These are phyloP conservation scores for Sylvilagus bachmani DNA, from an alignment of 2,113 vertebrate species.

Conservation along the genomic window DNA sequence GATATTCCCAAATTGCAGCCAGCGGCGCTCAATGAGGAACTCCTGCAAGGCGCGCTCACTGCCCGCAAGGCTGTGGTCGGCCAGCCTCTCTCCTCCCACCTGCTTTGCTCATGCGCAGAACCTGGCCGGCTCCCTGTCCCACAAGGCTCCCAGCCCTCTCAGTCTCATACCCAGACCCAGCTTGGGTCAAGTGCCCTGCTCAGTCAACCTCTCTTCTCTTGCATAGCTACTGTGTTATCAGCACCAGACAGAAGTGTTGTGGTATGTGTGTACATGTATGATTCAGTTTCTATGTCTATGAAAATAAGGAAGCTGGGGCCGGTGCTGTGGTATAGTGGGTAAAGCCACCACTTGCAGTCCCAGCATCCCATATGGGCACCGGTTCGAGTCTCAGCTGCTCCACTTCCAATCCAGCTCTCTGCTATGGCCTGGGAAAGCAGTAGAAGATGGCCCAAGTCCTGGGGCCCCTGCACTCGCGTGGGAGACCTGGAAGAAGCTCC, in stretches of 20 bases:
- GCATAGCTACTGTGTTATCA: neutral
- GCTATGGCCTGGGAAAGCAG: too few species aligned
- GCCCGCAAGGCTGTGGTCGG: neutral
- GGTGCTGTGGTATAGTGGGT: too few species aligned
- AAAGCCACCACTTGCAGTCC: too few species aligned
- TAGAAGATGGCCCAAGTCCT: too few species aligned
- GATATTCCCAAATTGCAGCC: neutral
- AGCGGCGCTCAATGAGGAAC: neutral
- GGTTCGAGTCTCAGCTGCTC: too few species aligned
- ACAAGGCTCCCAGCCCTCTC: neutral
- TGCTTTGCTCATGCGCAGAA: too few species aligned
- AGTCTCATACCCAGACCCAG: neutral
- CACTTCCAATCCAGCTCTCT: too few species aligned
- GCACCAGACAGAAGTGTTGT: neutral
- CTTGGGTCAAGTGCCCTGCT: neutral
- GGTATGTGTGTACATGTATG: neutral
- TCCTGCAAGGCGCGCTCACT: neutral
- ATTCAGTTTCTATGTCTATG: constrained; percentile 56
- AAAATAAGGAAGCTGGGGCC: constrained; percentile 23
- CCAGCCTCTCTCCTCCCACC: neutral
- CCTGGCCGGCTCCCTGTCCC: neutral
- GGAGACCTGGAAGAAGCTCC: too few species aligned
- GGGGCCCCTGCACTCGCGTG: too few species aligned
- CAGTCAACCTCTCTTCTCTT: neutral
- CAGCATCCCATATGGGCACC: too few species aligned